These are phyloP conservation scores for Triplophysa siluroides DNA, from an alignment of 2,113 vertebrate genomes.

Conservation along the genomic window DNA sequence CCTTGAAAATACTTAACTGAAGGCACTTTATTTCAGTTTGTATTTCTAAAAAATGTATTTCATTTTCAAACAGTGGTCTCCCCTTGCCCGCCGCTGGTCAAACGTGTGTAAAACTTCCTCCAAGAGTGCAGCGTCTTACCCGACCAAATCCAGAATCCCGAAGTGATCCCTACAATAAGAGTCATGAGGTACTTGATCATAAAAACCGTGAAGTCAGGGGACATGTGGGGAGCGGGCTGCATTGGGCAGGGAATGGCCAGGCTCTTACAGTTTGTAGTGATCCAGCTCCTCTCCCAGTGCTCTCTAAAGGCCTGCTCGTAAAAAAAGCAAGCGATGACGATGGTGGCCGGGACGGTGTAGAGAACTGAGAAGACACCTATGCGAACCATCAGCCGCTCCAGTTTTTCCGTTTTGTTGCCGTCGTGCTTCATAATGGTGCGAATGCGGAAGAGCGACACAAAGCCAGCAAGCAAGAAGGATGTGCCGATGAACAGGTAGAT, in stretches of 20 bases:
- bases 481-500: slow-evolving; percentile 97
- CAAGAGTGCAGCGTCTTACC: slow-evolving; percentile 98
- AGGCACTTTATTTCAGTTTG: slow-evolving; percentile 14
- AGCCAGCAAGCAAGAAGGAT: slow-evolving; percentile 93
- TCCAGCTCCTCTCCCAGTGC: slow-evolving; percentile 95
- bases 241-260: slow-evolving; percentile 92
- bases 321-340: slow-evolving; percentile 97
- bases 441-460: slow-evolving; percentile 95
- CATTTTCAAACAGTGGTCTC: slow-evolving; percentile 87
- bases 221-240: slow-evolving; percentile 85
- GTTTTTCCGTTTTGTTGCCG: slow-evolving; percentile 95
- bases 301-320: slow-evolving; percentile 96
- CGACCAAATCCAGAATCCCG: slow-evolving; percentile 99
- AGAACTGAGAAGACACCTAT: slow-evolving; percentile 97
- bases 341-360: slow-evolving; percentile 95
- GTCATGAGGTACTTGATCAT: slow-evolving; percentile 99
- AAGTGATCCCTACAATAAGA: slow-evolving; percentile 97
- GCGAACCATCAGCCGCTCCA: slow-evolving; percentile 95
- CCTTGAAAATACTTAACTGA: slow-evolving; percentile 34
- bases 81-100: slow-evolving; percentile 89
- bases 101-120: slow-evolving; percentile 93
- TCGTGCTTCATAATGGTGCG: slow-evolving; percentile 99
- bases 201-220: slow-evolving; percentile 96
- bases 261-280: slow-evolving; percentile 90
- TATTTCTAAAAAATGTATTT: background rate